A percentile compares a stretch with the other conserved stretches of the same genome.
These are phyloP conservation scores for Propithecus coquereli DNA, from an alignment of 2,113 vertebrate species.

Conservation along the genomic window DNA sequence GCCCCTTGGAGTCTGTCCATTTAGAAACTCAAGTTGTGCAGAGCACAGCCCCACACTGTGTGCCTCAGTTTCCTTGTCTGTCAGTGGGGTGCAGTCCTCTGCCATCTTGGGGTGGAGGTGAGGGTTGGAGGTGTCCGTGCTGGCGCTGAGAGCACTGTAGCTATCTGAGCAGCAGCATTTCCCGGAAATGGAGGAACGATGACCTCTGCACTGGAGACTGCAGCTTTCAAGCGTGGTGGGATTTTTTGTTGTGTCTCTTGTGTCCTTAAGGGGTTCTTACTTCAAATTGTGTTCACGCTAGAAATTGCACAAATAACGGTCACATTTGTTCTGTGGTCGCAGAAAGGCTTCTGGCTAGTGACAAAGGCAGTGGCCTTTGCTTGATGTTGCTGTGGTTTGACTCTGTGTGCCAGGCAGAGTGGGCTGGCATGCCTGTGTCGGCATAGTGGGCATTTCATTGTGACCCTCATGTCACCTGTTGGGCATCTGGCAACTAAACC, in stretches of 20 bases:
- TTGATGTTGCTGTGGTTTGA: rapidly evolving
- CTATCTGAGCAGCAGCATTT: background rate
- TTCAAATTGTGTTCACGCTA: rapidly evolving
- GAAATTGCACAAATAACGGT: rapidly evolving
- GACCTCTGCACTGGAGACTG: background rate
- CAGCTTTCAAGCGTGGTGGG: too few species aligned
- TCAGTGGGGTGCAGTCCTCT: background rate
- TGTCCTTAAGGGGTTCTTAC: background rate
- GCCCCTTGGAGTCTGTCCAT: too few species aligned
- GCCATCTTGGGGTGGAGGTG: background rate
- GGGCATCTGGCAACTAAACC: background rate
- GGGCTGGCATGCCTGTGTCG: rapidly evolving
- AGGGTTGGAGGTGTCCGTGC: background rate
- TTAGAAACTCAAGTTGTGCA: background rate
- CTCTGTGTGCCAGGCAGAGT: background rate
- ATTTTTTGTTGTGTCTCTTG: rapidly evolving
- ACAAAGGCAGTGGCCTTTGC: background rate
- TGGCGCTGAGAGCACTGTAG: rapidly evolving
- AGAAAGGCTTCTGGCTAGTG: background rate
- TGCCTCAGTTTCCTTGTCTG: rapidly evolving
- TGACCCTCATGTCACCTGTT: background rate
- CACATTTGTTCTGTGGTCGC: background rate
- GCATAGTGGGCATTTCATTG: rapidly evolving
- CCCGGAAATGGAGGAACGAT: rapidly evolving
- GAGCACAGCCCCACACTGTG: rapidly evolving